Percentiles rank a stretch among this genome's conserved stretches.
Evolutionary conservation across 2,888 invertebrate genomes (phyloP).

Genomic region (Torymus tubicola): DNA sequence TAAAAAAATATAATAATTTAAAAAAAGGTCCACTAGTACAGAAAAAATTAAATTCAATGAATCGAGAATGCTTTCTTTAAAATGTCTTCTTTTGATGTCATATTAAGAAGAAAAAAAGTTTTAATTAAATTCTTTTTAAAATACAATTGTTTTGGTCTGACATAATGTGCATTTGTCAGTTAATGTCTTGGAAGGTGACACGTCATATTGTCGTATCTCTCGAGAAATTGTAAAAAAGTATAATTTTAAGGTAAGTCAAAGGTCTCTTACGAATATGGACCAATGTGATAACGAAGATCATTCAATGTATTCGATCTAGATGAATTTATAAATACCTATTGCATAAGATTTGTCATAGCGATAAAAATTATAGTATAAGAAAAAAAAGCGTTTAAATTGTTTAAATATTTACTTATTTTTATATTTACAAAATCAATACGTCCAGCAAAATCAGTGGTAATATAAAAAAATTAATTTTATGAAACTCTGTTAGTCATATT

Average conservation of each 20-base stretch:
- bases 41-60: slow-evolving; percentile 7
- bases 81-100: slow-evolving; percentile 2
- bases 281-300: slow-evolving; percentile 17
- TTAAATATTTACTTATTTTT: slow-evolving; percentile 28
- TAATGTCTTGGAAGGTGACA: slow-evolving; percentile 46
- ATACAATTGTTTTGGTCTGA: slow-evolving; percentile 13
- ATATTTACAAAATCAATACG: slow-evolving; percentile 14
- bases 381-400: slow-evolving; percentile 24
- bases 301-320: background rate
- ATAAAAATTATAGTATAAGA: slow-evolving; percentile 14
- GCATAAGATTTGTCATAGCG: slow-evolving; percentile 5
- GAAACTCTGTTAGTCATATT: background rate
- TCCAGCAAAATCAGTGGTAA: background rate
- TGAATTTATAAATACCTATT: background rate
- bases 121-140: background rate
- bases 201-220: background rate
- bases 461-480: slow-evolving; percentile 10
- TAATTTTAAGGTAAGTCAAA: slow-evolving; percentile 54
- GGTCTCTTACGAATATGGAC: slow-evolving; percentile 1
- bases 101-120: background rate
- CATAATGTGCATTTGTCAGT: slow-evolving; percentile 3
- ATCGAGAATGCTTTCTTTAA: slow-evolving; percentile 50
- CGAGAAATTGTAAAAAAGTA: slow-evolving; percentile 21
- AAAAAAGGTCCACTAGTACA: slow-evolving; percentile 7
- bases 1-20: slow-evolving; percentile 1